These are phyloP conservation scores for Urosaurus nigricauda DNA, from an alignment of 2,797 vertebrate species.

Conservation along the genomic window DNA sequence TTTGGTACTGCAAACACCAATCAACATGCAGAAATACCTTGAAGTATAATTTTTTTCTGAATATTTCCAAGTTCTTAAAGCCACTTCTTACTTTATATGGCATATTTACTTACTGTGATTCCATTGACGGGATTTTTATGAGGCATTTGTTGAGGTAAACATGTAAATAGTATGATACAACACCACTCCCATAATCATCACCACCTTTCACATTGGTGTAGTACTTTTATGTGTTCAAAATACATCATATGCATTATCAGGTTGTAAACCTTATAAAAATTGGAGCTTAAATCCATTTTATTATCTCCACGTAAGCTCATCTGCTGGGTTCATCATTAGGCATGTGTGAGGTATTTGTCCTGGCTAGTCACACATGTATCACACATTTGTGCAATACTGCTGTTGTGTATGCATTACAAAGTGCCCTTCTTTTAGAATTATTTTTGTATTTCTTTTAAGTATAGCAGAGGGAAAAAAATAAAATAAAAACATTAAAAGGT, in stretches of 20 bases:
- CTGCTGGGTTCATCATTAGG: not conserved
- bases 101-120: not conserved
- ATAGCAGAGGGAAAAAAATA: no score
- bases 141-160: not conserved
- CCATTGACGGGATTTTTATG: not conserved
- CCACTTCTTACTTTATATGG: not conserved
- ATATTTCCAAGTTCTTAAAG: not conserved
- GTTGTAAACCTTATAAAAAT: not conserved
- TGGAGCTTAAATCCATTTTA: not conserved
- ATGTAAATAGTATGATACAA: not conserved
- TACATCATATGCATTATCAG: not conserved
- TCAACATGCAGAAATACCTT: not conserved
- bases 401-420: no score
- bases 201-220: not conserved
- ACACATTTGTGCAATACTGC: not conserved
- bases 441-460: not conserved
- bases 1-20: not conserved
- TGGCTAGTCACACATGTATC: not conserved
- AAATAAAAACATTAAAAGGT: slow-evolving; percentile 18
- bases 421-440: not conserved
- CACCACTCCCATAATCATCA: no score
- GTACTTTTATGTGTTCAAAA: not conserved
- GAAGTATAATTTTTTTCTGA: not conserved
- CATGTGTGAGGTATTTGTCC: not conserved
- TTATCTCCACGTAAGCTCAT: not conserved